phyloP scores from a whole-genome alignment of 2,113 vertebrate species.

The Bufo bufo region DNA sequence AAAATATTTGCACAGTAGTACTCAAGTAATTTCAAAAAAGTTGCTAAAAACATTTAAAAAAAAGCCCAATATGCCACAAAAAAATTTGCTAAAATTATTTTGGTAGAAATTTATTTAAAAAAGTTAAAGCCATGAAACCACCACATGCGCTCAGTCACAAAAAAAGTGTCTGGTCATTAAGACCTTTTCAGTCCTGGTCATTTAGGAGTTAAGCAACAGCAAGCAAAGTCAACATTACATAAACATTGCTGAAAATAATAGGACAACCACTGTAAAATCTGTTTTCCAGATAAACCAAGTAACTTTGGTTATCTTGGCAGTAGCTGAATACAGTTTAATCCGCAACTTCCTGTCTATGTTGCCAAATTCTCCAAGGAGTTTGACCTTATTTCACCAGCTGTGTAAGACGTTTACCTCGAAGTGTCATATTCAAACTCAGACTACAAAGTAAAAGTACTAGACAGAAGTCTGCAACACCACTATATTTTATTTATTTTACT shows the following conservation, averaged over 20 bases:
- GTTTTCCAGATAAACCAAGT: constrained; percentile 60
- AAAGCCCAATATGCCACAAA: no score
- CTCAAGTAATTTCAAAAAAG: no score
- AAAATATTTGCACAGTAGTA: no score
- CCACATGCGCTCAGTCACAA: no score
- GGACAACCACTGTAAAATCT: constrained; percentile 56
- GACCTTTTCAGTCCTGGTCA: no score
- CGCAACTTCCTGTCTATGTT: constrained; percentile 59
- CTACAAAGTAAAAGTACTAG: constrained; percentile 27
- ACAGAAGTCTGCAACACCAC: constrained; percentile 11
- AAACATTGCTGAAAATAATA: constrained; percentile 53
- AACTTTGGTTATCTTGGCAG: constrained; percentile 58
- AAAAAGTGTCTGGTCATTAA: no score
- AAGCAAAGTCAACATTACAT: constrained; percentile 49
- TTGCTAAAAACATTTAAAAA: no score
- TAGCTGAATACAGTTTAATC: constrained; percentile 48
- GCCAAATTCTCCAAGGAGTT: constrained; percentile 51
- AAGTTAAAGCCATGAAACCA: no score
- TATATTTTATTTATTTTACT: no score
- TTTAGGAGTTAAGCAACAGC: constrained; percentile 3
- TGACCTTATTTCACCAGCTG: constrained; percentile 60
- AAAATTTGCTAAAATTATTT: no score
- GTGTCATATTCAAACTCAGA: constrained; percentile 26
- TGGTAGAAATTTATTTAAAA: no score
- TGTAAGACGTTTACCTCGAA: constrained; percentile 51